Evolutionary conservation across 2,888 invertebrate species (phyloP).

Genomic region (Podotricha telesiphe): DNA sequence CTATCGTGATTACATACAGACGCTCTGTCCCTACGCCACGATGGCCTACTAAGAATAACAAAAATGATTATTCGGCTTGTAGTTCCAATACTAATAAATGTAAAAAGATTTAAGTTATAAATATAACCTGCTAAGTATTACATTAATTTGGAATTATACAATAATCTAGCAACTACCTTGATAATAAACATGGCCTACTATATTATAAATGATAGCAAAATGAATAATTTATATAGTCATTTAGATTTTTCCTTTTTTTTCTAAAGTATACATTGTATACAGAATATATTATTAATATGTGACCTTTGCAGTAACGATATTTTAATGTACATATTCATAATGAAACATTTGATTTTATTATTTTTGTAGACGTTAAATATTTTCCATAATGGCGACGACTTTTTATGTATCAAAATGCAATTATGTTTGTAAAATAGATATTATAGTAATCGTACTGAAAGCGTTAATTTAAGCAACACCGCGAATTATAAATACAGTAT

Average conservation of each 20-base stretch:
- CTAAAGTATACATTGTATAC: background rate
- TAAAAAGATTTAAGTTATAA: constrained; percentile 2
- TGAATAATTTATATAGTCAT: constrained; percentile 25
- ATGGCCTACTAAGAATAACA: no score
- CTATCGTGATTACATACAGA: no score
- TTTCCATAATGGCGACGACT: background rate
- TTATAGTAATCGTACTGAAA: background rate
- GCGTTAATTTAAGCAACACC: background rate
- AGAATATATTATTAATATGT: constrained; percentile 9
- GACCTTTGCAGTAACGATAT: constrained; percentile 13
- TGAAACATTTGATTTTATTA: background rate
- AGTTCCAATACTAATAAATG: background rate
- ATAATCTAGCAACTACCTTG: constrained; percentile 29
- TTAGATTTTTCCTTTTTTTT: constrained; percentile 14
- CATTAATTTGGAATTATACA: constrained; percentile 26
- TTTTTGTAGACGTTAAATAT: background rate
- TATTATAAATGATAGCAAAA: constrained; percentile 22
- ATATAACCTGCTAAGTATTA: background rate
- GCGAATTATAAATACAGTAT: no score
- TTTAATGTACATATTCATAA: constrained; percentile 13
- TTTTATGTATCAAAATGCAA: background rate
- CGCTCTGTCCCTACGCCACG: no score
- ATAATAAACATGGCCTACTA: constrained; percentile 28
- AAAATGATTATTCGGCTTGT: no score
- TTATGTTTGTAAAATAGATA: background rate